These are phyloP conservation scores for Smutsia temminckii DNA, from an alignment of 2,797 vertebrate genomes.

Conservation along the genomic window DNA sequence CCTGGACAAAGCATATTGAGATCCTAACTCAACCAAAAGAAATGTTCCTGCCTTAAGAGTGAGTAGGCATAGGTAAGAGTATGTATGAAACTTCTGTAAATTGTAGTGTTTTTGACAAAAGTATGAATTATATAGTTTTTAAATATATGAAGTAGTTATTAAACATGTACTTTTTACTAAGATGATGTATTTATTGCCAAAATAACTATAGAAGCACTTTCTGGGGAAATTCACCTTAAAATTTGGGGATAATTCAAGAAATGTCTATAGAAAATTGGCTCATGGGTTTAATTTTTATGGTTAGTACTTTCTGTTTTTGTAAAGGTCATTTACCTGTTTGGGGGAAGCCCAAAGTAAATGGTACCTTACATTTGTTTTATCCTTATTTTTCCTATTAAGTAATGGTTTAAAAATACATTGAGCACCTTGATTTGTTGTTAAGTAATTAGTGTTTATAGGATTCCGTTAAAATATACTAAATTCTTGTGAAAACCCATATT, in stretches of 20 bases:
- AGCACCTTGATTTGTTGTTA: slow-evolving; percentile 81
- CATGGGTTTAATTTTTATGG: slow-evolving; percentile 60
- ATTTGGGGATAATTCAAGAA: slow-evolving; percentile 41
- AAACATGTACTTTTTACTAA: slow-evolving; percentile 34
- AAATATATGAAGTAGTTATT: background rate
- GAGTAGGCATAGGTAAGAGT: background rate
- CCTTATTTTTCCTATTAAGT: slow-evolving; percentile 72
- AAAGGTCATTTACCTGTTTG: slow-evolving; percentile 72
- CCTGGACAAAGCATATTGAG: slow-evolving; percentile 39
- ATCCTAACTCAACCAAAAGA: slow-evolving; percentile 28
- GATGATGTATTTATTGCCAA: slow-evolving; percentile 29
- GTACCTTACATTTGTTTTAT: slow-evolving; percentile 70
- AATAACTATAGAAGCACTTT: slow-evolving; percentile 45
- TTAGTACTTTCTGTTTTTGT: slow-evolving; percentile 67
- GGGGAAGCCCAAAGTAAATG: slow-evolving; percentile 76
- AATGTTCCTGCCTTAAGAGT: slow-evolving; percentile 41
- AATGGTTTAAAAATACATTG: slow-evolving; percentile 77
- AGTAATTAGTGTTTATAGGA: slow-evolving; percentile 78
- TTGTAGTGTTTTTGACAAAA: slow-evolving; percentile 52
- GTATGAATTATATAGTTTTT: slow-evolving; percentile 30
- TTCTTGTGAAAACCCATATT: slow-evolving; percentile 64
- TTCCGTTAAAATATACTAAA: slow-evolving; percentile 81
- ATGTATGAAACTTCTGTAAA: slow-evolving; percentile 31
- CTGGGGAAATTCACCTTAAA: slow-evolving; percentile 49
- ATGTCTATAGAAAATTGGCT: slow-evolving; percentile 22